phyloP scores from a whole-genome alignment of 2,797 vertebrate genomes.

The Mycteria americana region DNA sequence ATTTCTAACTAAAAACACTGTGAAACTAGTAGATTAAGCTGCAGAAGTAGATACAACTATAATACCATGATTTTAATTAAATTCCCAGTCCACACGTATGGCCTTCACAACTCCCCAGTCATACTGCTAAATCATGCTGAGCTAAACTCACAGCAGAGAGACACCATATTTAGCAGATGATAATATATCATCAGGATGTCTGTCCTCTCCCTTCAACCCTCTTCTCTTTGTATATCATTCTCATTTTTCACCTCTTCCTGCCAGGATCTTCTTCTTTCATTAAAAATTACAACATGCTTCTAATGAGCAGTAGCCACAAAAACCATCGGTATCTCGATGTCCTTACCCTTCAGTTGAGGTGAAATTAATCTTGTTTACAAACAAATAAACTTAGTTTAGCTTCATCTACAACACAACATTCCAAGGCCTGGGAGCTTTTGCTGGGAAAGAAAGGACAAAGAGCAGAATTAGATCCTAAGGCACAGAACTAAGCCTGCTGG shows the following conservation, averaged over 20 bases:
- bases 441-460: background rate
- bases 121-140: background rate
- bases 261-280: background rate
- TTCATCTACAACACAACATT: background rate
- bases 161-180: background rate
- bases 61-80: background rate
- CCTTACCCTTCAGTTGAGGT: background rate
- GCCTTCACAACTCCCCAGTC: background rate
- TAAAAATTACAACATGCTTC: background rate
- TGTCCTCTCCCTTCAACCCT: background rate
- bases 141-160: background rate
- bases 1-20: background rate
- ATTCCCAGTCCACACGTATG: background rate
- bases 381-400: background rate
- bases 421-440: background rate
- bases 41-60: background rate
- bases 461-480: background rate
- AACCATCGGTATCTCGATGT: accelerated
- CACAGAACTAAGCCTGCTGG: background rate
- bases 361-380: background rate
- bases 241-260: background rate
- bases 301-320: background rate
- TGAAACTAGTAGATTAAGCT: background rate
- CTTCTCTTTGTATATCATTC: background rate
- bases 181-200: background rate